phyloP scores from a whole-genome alignment of 2,113 vertebrate genomes.

The Tachysurus fulvidraco region DNA sequence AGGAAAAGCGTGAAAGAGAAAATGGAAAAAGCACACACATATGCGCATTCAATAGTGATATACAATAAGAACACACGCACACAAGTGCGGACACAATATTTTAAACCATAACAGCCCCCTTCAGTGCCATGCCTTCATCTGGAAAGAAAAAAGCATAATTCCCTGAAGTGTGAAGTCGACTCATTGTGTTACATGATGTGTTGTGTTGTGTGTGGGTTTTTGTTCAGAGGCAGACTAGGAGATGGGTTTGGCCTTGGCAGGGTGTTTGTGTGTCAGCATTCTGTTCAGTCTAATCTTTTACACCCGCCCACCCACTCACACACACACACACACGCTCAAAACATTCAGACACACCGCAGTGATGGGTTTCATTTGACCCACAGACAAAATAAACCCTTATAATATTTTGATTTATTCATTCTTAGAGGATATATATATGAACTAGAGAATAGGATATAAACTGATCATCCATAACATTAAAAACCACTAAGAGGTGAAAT shows the following conservation, averaged over 20 bases:
- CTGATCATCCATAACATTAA: no score
- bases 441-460: not conserved
- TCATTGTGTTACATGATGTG: conserved; percentile 19
- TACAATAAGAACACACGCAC: conserved; percentile 34
- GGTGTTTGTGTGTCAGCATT: conserved; percentile 36
- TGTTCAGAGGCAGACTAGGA: not conserved
- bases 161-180: conserved; percentile 4
- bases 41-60: conserved; percentile 18
- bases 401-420: conserved; percentile 39
- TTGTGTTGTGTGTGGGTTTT: conserved; percentile 15
- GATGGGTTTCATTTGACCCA: conserved; percentile 27
- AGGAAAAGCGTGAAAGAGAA: conserved; percentile 43
- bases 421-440: conserved; percentile 28
- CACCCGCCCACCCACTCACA: conserved; percentile 14
- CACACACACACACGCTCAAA: conserved; percentile 4
- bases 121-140: conserved; percentile 18
- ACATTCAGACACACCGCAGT: not conserved
- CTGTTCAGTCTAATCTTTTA: conserved; percentile 16
- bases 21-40: conserved; percentile 17
- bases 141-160: conserved; percentile 21
- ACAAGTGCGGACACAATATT: conserved; percentile 18
- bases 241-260: conserved; percentile 23
- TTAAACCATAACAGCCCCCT: conserved; percentile 15
- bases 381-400: not conserved
- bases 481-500: no score